Evolutionary conservation across 2,113 vertebrate genomes (phyloP).

Genomic region (Etheostoma cragini): DNA sequence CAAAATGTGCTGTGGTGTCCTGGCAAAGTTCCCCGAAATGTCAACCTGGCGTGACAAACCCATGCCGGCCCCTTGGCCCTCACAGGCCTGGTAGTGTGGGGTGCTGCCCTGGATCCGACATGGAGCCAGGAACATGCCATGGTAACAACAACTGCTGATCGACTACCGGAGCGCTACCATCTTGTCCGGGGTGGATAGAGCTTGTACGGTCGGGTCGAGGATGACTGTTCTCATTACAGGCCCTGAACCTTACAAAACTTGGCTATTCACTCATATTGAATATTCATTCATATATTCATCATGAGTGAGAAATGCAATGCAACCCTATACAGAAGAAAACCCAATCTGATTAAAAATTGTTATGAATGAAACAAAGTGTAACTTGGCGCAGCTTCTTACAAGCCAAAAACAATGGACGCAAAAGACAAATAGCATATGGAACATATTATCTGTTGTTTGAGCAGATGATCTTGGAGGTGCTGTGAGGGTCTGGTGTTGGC

Average conservation of each 20-base stretch:
- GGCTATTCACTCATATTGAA: slow-evolving; percentile 38
- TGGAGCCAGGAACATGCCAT: slow-evolving; percentile 79
- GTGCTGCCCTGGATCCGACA: slow-evolving; percentile 65
- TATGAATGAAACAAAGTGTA: slow-evolving; percentile 51
- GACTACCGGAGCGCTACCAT: slow-evolving; percentile 74
- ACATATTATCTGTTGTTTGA: slow-evolving; percentile 55
- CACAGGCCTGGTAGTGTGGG: slow-evolving; percentile 58
- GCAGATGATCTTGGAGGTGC: slow-evolving; percentile 64
- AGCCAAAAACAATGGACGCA: slow-evolving; percentile 43
- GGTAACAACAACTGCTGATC: slow-evolving; percentile 75
- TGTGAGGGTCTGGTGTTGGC: slow-evolving; percentile 65
- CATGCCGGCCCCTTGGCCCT: slow-evolving; percentile 66
- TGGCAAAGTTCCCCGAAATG: slow-evolving; percentile 81
- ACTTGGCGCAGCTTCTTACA: slow-evolving; percentile 20
- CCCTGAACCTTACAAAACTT: slow-evolving; percentile 50
- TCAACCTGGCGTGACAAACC: slow-evolving; percentile 80
- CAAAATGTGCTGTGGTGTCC: slow-evolving; percentile 71
- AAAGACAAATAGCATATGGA: slow-evolving; percentile 45
- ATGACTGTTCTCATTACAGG: slow-evolving; percentile 63
- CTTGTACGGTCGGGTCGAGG: slow-evolving; percentile 64
- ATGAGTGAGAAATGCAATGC: slow-evolving; percentile 8
- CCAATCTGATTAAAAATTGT: slow-evolving; percentile 27
- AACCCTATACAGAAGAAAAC: slow-evolving; percentile 15
- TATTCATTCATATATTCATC: no score
- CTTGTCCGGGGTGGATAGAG: slow-evolving; percentile 69